Percentiles rank a stretch among this genome's conserved stretches.
Evolutionary conservation across 2,113 vertebrate genomes (phyloP).

Genomic region (Phalacrocorax carbo): DNA sequence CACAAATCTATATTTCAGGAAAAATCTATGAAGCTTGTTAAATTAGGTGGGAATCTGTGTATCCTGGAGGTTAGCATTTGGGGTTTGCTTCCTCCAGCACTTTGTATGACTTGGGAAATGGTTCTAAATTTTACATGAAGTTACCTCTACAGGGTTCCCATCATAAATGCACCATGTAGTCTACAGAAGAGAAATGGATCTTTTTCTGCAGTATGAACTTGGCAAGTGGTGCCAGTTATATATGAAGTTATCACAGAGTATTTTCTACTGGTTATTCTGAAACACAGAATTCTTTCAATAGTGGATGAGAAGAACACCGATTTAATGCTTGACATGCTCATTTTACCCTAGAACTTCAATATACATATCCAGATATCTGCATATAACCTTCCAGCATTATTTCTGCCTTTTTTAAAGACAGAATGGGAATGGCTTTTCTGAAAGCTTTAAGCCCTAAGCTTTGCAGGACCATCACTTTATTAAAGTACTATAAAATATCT

Average conservation of each 20-base stretch:
- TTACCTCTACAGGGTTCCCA: not conserved
- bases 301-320: not conserved
- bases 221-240: not conserved
- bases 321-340: not conserved
- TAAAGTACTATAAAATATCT: not conserved
- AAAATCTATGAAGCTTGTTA: not conserved
- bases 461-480: not conserved
- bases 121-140: not conserved
- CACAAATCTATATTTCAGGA: not conserved
- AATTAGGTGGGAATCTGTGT: not conserved
- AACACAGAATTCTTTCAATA: not conserved
- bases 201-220: not conserved
- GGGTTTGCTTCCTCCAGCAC: not conserved
- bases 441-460: not conserved
- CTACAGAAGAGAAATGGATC: not conserved
- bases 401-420: not conserved
- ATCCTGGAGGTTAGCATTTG: not conserved
- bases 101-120: not conserved
- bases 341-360: not conserved
- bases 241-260: not conserved
- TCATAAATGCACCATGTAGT: not conserved
- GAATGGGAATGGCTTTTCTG: not conserved
- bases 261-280: not conserved
- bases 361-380: not conserved
- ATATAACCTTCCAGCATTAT: not conserved